A percentile compares a stretch with the other conserved stretches of the same genome.
Conservation (phyloP, 2,888 invertebrate species). For the Clitarchus hookeri region DNA sequence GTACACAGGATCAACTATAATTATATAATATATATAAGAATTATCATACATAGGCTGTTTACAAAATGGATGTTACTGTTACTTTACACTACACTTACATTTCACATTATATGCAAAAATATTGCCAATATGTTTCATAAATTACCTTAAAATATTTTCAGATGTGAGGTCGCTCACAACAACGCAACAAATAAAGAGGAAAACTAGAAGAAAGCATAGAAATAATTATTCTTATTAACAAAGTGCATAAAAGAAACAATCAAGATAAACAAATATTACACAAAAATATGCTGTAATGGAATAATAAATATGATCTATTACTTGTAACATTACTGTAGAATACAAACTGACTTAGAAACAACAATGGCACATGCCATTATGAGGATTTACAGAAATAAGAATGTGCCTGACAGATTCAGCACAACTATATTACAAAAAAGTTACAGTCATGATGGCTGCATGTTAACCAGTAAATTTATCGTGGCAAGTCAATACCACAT, state of each 20-base stretch:
- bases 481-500: neutral
- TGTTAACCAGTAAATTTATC: neutral
- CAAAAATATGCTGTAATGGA: slow-evolving; percentile 22
- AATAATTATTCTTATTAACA: slow-evolving; percentile 35
- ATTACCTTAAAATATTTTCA: slow-evolving; percentile 41
- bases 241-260: slow-evolving; percentile 32
- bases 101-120: slow-evolving; percentile 55
- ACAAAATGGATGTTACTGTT: slow-evolving; percentile 40
- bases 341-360: slow-evolving; percentile 36
- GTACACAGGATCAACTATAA: slow-evolving; percentile 67
- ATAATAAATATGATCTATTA: slow-evolving; percentile 36
- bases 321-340: slow-evolving; percentile 6
- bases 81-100: slow-evolving; percentile 39
- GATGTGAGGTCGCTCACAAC: slow-evolving; percentile 41
- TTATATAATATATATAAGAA: slow-evolving; percentile 60
- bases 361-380: slow-evolving; percentile 17
- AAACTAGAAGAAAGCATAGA: slow-evolving; percentile 41
- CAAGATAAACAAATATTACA: slow-evolving; percentile 29
- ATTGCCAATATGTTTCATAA: slow-evolving; percentile 52
- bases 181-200: slow-evolving; percentile 24
- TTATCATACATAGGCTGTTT: slow-evolving; percentile 57
- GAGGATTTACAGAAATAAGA: neutral
- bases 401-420: neutral
- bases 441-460: neutral
- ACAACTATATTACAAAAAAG: neutral